A percentile compares a stretch with the other conserved stretches of the same genome.
phyloP scores from a whole-genome alignment of 2,797 vertebrate genomes.

The Urocyon cinereoargenteus region DNA sequence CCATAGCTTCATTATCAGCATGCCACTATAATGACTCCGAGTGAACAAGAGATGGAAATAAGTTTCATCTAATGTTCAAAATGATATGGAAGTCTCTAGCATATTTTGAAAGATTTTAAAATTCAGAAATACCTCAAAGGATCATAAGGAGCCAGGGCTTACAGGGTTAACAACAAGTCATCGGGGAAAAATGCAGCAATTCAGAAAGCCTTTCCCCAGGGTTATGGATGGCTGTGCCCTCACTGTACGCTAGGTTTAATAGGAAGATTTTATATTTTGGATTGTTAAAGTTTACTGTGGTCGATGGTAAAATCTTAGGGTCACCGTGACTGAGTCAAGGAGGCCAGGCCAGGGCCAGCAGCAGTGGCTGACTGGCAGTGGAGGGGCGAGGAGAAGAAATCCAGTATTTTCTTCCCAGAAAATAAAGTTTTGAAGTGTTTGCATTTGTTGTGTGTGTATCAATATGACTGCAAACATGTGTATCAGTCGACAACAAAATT shows the following conservation, averaged over 20 bases:
- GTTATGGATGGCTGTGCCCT: neutral
- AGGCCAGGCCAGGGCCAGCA: neutral
- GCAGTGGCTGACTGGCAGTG: neutral
- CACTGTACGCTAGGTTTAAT: neutral
- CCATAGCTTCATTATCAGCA: neutral
- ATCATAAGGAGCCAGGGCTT: neutral
- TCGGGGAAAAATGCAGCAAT: neutral
- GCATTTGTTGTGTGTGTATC: neutral
- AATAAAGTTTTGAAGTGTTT: neutral
- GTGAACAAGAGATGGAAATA: neutral
- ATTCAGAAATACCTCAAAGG: neutral
- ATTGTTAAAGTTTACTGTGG: neutral
- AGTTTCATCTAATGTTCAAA: neutral
- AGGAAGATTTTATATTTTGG: neutral
- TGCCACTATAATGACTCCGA: neutral
- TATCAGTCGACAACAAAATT: neutral
- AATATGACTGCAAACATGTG: neutral
- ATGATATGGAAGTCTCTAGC: neutral
- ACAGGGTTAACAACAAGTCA: neutral
- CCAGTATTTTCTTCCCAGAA: neutral
- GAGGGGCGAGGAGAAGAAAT: neutral
- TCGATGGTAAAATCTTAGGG: neutral
- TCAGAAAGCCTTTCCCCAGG: neutral
- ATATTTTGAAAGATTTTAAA: slow-evolving; percentile 6
- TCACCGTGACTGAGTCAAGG: neutral